A percentile compares a stretch with the other conserved stretches of the same genome.
Conservation (phyloP, 2,888 invertebrate species). For the Ornithoptera alexandrae region DNA sequence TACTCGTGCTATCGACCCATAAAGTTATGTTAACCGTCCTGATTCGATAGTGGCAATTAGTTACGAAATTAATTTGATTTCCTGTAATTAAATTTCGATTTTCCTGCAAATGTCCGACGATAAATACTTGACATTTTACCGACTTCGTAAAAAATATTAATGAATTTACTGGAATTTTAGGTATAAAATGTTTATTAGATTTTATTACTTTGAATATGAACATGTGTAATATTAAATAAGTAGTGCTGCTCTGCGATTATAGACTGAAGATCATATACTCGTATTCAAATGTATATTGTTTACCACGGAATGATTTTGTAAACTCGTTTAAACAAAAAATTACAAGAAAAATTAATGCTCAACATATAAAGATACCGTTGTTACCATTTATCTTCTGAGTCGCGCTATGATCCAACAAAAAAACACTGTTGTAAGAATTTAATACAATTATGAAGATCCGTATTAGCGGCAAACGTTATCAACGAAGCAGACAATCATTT, state of each 20-base stretch:
- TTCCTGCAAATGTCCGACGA: constrained; percentile 32
- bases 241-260: too few relatives aligned
- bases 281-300: too few relatives aligned
- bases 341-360: not conserved
- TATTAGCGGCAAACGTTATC: constrained; percentile 16
- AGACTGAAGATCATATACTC: too few relatives aligned
- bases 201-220: not conserved
- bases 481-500: constrained; percentile 33
- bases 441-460: not conserved
- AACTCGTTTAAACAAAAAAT: too few relatives aligned
- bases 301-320: too few relatives aligned
- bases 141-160: constrained; percentile 8
- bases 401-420: not conserved
- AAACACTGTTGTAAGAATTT: not conserved
- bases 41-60: constrained; percentile 50
- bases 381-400: not conserved
- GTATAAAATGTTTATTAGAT: not conserved
- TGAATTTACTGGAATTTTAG: not conserved
- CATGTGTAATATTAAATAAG: too few relatives aligned
- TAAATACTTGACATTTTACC: constrained; percentile 9
- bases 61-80: constrained; percentile 53
- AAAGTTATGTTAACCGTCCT: constrained; percentile 44
- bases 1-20: constrained; percentile 39
- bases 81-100: constrained; percentile 48
- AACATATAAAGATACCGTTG: not conserved